These are phyloP conservation scores for Sceliomorpha sp. DNA, from an alignment of 2,888 invertebrate genomes.

Conservation along the genomic window DNA sequence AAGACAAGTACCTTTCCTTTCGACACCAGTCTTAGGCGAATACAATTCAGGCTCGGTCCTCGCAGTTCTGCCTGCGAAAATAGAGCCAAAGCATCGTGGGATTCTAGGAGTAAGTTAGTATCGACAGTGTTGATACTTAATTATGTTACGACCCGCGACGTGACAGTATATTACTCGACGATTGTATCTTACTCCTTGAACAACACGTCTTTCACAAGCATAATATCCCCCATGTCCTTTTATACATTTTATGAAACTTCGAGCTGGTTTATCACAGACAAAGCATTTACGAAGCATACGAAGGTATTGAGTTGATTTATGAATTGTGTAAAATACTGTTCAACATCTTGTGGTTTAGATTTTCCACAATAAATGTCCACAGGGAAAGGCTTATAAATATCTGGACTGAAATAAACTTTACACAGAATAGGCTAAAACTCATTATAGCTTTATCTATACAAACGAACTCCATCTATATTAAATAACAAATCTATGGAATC, in stretches of 20 bases:
- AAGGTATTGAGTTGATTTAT: constrained; percentile 34
- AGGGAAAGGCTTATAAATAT: constrained; percentile 42
- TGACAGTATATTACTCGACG: constrained; percentile 13
- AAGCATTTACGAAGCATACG: constrained; percentile 33
- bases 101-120: no score
- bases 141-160: no score
- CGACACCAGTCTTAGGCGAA: no score
- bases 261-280: constrained; percentile 51
- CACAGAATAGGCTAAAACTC: constrained; percentile 44
- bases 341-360: constrained; percentile 33
- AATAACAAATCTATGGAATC: constrained; percentile 34
- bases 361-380: constrained; percentile 44
- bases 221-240: constrained; percentile 17
- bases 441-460: constrained; percentile 33
- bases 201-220: constrained; percentile 18
- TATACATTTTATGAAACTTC: constrained; percentile 2
- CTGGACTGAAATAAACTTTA: constrained; percentile 31
- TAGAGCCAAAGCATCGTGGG: no score
- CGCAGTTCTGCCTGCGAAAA: no score
- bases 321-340: constrained; percentile 38
- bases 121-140: no score
- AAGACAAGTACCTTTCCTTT: no score
- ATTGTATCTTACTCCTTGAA: constrained; percentile 8
- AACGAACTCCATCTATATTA: constrained; percentile 43
- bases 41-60: no score